Conservation (phyloP, 2,113 vertebrate genomes). For the Tretioscincus oriximinensis region DNA sequence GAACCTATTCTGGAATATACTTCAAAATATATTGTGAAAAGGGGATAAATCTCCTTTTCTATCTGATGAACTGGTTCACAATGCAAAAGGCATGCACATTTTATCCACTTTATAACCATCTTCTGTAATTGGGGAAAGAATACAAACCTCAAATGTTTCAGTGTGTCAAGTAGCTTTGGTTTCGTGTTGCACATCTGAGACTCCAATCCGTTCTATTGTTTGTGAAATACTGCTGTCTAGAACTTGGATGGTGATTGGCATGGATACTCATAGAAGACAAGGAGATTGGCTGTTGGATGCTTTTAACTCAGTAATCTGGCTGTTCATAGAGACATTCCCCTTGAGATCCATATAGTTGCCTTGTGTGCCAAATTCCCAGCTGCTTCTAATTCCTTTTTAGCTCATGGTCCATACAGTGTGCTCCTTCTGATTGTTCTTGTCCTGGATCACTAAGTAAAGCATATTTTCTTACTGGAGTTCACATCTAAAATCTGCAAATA, state of each 20-base stretch:
- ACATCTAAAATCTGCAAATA: not conserved
- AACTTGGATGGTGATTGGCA: not conserved
- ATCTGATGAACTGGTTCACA: no score
- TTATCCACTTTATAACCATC: no score
- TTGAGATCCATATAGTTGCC: not conserved
- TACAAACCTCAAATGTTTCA: no score
- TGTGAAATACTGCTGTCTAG: not conserved
- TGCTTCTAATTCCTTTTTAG: not conserved
- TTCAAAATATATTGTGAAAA: no score
- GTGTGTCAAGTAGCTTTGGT: not conserved
- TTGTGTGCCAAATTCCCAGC: not conserved
- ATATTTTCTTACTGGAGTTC: not conserved
- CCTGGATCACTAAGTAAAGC: not conserved
- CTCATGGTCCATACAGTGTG: not conserved
- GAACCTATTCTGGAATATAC: no score
- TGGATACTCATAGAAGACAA: not conserved
- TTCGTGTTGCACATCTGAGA: not conserved
- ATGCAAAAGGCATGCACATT: no score
- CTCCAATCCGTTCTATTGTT: not conserved
- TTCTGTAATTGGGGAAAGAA: no score
- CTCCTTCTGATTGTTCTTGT: not conserved
- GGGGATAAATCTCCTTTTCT: no score
- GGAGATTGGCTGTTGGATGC: not conserved
- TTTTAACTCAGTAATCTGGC: not conserved
- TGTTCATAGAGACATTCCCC: not conserved